A percentile compares a stretch with the other conserved stretches of the same genome.
phyloP scores from a whole-genome alignment of 2,113 vertebrate genomes.

The Caretta caretta region DNA sequence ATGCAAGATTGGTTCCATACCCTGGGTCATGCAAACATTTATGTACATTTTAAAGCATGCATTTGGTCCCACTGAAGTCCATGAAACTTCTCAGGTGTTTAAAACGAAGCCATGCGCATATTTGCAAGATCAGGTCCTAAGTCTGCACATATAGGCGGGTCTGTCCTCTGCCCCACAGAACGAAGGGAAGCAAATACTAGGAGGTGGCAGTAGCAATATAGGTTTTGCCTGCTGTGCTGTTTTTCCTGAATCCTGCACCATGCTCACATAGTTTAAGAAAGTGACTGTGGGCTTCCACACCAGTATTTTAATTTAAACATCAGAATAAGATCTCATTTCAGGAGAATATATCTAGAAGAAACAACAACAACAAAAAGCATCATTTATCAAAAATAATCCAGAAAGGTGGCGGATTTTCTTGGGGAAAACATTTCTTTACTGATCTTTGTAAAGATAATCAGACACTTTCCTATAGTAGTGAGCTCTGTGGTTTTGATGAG shows the following conservation, averaged over 20 bases:
- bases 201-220: not conserved
- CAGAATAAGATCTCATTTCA: not conserved
- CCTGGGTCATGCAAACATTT: not conserved
- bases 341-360: not conserved
- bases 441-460: not conserved
- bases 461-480: accelerated
- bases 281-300: not conserved
- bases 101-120: not conserved
- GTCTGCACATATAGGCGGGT: not conserved
- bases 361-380: accelerated
- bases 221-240: not conserved
- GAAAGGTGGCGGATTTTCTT: not conserved
- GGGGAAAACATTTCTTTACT: not conserved
- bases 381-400: not conserved
- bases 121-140: not conserved
- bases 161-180: not conserved
- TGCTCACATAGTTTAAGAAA: not conserved
- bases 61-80: not conserved
- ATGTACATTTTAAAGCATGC: accelerated
- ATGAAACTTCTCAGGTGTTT: not conserved
- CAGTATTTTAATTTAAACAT: not conserved
- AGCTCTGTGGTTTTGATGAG: not conserved
- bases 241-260: not conserved
- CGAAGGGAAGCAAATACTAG: not conserved
- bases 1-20: accelerated